Conservation (phyloP, 2,797 vertebrate species). For the Lagothrix lagotricha region DNA sequence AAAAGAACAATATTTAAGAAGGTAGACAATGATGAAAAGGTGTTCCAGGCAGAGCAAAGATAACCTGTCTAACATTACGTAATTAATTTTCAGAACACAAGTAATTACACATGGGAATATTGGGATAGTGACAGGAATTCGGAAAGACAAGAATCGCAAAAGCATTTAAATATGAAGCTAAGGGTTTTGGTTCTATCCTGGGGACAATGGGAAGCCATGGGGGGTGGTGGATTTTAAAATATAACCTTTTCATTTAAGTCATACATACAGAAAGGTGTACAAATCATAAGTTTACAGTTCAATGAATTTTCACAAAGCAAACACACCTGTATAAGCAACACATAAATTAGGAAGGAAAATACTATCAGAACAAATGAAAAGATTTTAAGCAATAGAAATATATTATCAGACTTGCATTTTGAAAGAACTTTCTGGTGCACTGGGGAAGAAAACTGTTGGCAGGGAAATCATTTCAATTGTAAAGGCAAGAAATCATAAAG, state of each 20-base stretch:
- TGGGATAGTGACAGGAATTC: background rate
- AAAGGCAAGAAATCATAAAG: background rate
- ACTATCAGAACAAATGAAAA: background rate
- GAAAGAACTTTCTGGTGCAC: background rate
- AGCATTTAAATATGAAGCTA: background rate
- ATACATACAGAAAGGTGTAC: background rate
- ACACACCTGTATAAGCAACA: background rate
- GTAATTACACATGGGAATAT: background rate
- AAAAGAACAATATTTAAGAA: background rate
- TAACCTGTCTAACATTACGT: background rate
- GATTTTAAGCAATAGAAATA: background rate
- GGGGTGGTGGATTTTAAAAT: background rate
- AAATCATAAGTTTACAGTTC: background rate
- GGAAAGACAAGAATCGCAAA: background rate
- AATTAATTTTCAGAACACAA: background rate
- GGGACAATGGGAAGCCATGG: background rate
- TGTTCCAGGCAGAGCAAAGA: background rate
- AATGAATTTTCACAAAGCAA: constrained; percentile 22
- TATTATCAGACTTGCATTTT: background rate
- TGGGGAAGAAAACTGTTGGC: background rate
- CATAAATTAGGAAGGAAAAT: background rate
- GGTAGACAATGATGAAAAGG: background rate
- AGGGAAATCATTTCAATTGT: background rate
- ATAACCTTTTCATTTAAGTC: background rate
- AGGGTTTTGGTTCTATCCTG: background rate